These are phyloP conservation scores for Drosophila kikkawai DNA, from an alignment of 1,140 invertebrate species.

Conservation along the genomic window DNA sequence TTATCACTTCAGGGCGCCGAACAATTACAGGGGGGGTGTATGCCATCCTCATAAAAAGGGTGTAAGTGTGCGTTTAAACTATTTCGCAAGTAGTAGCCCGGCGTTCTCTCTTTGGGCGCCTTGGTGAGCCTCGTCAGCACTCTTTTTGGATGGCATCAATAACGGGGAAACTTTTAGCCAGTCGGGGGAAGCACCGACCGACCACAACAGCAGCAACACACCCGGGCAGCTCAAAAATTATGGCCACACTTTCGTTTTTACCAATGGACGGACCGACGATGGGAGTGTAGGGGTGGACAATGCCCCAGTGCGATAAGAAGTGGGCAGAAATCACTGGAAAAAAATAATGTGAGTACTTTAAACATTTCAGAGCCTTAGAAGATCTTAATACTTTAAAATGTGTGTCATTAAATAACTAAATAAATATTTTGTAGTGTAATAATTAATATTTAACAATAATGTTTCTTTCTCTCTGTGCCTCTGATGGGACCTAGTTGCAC, in stretches of 20 bases:
- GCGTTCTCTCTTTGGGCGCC: slow-evolving; percentile 13
- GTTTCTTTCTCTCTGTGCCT: not conserved
- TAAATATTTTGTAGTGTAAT: too few relatives aligned
- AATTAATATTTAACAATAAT: not conserved
- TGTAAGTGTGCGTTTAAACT: slow-evolving; percentile 55
- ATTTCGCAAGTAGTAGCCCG: slow-evolving; percentile 47
- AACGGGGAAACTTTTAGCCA: slow-evolving; percentile 42
- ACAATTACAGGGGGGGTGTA: slow-evolving; percentile 37
- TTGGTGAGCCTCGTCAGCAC: slow-evolving; percentile 46
- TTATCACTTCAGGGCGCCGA: slow-evolving; percentile 46
- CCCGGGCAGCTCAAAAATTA: slow-evolving; percentile 58
- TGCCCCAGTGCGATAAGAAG: slow-evolving; percentile 49
- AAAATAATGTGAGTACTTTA: not conserved
- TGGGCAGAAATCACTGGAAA: slow-evolving; percentile 19
- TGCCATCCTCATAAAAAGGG: slow-evolving; percentile 21
- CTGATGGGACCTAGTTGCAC: slow-evolving; percentile 24
- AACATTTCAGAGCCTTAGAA: not conserved
- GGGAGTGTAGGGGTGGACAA: slow-evolving; percentile 18
- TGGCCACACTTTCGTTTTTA: slow-evolving; percentile 76
- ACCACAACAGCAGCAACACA: slow-evolving; percentile 41
- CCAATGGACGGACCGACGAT: not conserved
- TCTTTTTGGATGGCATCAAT: slow-evolving; percentile 45
- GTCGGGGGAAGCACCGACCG: slow-evolving; percentile 12
- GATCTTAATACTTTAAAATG: too few relatives aligned
- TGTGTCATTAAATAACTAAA: too few relatives aligned